These are phyloP conservation scores for Calameuta filiformis DNA, from an alignment of 2,888 invertebrate species.

Conservation along the genomic window DNA sequence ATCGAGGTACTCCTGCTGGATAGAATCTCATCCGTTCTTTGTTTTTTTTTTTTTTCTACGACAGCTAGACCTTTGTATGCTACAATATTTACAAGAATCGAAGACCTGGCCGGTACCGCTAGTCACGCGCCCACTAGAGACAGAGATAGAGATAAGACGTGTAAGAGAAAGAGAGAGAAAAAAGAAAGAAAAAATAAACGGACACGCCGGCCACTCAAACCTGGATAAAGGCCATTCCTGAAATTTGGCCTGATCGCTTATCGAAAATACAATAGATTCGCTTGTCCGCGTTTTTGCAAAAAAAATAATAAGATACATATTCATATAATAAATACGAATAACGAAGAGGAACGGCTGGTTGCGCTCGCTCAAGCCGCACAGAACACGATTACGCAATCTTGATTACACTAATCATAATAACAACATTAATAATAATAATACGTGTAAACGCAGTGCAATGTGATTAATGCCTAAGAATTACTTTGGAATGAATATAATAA, in stretches of 20 bases:
- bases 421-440: conserved; percentile 11
- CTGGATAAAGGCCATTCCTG: neutral
- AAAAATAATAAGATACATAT: neutral
- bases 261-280: neutral
- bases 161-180: neutral
- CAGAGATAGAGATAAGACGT: neutral
- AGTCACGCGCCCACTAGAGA: neutral
- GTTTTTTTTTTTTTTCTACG: neutral
- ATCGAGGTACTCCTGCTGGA: neutral
- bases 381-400: neutral
- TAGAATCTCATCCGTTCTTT: neutral
- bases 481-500: conserved; percentile 47
- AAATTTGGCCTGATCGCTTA: neutral
- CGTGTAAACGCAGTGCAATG: conserved; percentile 14
- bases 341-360: neutral
- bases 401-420: neutral
- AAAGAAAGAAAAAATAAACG: neutral
- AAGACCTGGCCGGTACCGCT: neutral
- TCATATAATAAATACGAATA: neutral
- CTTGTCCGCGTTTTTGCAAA: neutral
- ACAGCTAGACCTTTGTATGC: neutral
- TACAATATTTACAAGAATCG: neutral
- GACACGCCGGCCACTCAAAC: neutral
- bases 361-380: neutral
- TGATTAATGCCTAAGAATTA: conserved; percentile 22